Percentiles rank a stretch among this genome's conserved stretches.
These are phyloP conservation scores for Anthrax anthrax DNA, from an alignment of 2,888 invertebrate species.

Conservation along the genomic window DNA sequence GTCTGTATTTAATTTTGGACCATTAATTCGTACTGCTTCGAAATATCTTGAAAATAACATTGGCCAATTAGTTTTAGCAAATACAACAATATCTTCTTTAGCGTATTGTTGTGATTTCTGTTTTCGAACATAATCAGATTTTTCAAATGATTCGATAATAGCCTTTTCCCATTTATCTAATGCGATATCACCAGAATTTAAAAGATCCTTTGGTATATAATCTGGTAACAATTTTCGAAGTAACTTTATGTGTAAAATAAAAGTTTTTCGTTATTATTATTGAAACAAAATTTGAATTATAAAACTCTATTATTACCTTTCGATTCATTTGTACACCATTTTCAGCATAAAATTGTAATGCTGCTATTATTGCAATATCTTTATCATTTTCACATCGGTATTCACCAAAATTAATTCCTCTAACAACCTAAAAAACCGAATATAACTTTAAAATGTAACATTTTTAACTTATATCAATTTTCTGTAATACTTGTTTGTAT, in stretches of 20 bases:
- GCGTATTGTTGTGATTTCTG: slow-evolving; percentile 51
- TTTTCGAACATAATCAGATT: slow-evolving; percentile 57
- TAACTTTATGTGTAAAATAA: slow-evolving; percentile 12
- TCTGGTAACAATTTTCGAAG: slow-evolving; percentile 19
- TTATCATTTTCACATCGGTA: slow-evolving; percentile 73
- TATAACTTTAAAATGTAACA: neutral
- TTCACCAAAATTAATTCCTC: slow-evolving; percentile 84
- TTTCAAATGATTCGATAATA: slow-evolving; percentile 54
- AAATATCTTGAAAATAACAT: slow-evolving; percentile 88
- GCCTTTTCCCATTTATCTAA: slow-evolving; percentile 56
- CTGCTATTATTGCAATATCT: slow-evolving; percentile 76
- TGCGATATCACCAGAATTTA: slow-evolving; percentile 45
- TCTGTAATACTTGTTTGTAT: slow-evolving; percentile 61
- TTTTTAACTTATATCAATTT: neutral
- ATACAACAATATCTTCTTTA: slow-evolving; percentile 82
- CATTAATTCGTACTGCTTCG: slow-evolving; percentile 69
- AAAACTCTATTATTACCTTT: slow-evolving; percentile 48
- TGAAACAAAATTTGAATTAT: neutral
- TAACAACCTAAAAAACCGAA: slow-evolving; percentile 37
- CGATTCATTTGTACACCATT: slow-evolving; percentile 51
- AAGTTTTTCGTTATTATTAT: neutral
- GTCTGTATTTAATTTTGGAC: slow-evolving; percentile 48
- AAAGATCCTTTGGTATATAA: slow-evolving; percentile 25
- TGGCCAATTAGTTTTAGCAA: slow-evolving; percentile 86
- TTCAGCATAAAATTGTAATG: slow-evolving; percentile 83